phyloP scores from a whole-genome alignment of 2,797 vertebrate genomes.

The Eurystomus glaucurus region DNA sequence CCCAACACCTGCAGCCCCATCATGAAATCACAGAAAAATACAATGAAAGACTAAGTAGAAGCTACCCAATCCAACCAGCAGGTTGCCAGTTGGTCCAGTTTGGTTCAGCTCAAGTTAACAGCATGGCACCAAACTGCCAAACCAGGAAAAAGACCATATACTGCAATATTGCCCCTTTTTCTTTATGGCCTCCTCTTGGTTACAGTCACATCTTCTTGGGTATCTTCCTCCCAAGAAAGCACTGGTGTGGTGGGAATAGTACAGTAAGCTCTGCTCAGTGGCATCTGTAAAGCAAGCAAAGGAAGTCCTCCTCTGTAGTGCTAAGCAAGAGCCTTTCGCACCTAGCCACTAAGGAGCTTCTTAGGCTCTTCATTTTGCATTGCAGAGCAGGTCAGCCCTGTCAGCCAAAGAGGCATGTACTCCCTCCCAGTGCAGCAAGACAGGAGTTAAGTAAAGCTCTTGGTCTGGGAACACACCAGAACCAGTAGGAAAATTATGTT shows the following conservation, averaged over 20 bases:
- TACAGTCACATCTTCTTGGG: neutral
- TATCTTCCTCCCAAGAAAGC: neutral
- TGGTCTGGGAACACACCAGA: neutral
- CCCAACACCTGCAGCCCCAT: neutral
- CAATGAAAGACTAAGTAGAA: neutral
- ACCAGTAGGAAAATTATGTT: neutral
- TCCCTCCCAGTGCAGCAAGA: fast-evolving
- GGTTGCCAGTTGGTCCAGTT: neutral
- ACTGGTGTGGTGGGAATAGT: neutral
- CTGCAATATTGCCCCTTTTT: neutral
- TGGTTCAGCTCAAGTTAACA: neutral
- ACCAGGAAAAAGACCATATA: neutral
- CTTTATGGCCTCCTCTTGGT: neutral
- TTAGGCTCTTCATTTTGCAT: neutral
- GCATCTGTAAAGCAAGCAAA: neutral
- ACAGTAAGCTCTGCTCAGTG: neutral
- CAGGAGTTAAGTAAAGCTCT: neutral
- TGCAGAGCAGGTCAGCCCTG: neutral
- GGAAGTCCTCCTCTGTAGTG: neutral
- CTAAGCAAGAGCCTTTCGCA: neutral
- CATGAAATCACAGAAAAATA: neutral
- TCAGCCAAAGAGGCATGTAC: neutral
- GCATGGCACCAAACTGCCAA: neutral
- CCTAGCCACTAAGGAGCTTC: neutral
- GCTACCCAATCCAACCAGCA: neutral